Percentiles rank a stretch among this genome's conserved stretches.
Evolutionary conservation across 2,113 vertebrate genomes (phyloP).

Genomic region (Dascyllus trimaculatus): DNA sequence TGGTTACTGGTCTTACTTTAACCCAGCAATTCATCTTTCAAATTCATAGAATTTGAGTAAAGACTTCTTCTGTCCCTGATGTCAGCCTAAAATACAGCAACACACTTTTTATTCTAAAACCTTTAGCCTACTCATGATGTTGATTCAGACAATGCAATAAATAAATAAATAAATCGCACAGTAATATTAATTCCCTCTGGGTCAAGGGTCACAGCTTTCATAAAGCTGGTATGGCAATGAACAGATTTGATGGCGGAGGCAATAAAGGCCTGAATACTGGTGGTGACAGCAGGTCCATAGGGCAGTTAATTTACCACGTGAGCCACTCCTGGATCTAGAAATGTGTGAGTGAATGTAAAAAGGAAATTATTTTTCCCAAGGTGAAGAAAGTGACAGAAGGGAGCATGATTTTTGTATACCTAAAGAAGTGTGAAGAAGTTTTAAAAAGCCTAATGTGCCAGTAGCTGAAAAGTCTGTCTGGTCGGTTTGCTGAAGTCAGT

Average conservation of each 20-base stretch:
- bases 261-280: constrained; percentile 9
- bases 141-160: not conserved
- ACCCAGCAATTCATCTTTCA: too few relatives aligned
- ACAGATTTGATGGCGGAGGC: not conserved
- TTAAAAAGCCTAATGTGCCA: too few relatives aligned
- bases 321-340: not conserved
- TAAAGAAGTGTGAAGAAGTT: too few relatives aligned
- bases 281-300: constrained; percentile 15
- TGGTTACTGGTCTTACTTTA: too few relatives aligned
- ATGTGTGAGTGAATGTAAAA: not conserved
- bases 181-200: not conserved
- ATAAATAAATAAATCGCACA: not conserved
- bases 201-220: not conserved
- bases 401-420: too few relatives aligned
- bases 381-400: too few relatives aligned
- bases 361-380: too few relatives aligned
- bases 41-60: too few relatives aligned
- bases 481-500: too few relatives aligned
- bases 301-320: constrained; percentile 1
- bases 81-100: not conserved
- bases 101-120: not conserved
- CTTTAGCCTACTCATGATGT: not conserved
- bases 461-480: too few relatives aligned
- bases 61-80: not conserved
- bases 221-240: constrained; percentile 4